Conservation (phyloP, 1,140 invertebrate genomes). For the Manduca sexta region DNA sequence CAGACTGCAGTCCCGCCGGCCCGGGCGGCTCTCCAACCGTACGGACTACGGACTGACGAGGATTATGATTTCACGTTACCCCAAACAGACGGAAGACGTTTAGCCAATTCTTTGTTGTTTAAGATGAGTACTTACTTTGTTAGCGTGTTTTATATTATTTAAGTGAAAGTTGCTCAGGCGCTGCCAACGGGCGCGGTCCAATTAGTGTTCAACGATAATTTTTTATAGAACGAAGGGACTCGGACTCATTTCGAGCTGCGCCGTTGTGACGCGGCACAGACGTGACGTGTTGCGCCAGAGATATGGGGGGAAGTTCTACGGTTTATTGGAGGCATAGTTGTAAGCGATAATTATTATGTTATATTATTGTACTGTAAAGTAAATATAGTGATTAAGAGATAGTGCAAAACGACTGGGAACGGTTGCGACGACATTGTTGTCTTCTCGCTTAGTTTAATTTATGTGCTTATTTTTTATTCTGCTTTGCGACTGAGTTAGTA, state of each 20-base stretch:
- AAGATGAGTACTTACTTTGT: conserved; percentile 66
- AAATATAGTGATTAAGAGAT: conserved; percentile 57
- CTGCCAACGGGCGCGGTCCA: conserved; percentile 59
- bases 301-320: conserved; percentile 34
- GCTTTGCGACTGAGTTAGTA: neutral
- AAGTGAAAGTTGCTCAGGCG: conserved; percentile 71
- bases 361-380: conserved; percentile 63
- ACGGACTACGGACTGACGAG: conserved; percentile 4
- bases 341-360: conserved; percentile 62
- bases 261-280: conserved; percentile 30
- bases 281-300: conserved; percentile 25
- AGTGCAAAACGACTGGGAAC: conserved; percentile 70
- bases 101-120: conserved; percentile 66
- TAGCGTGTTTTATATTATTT: conserved; percentile 66
- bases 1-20: conserved; percentile 39
- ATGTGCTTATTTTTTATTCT: conserved; percentile 11
- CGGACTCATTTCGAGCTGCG: conserved; percentile 15
- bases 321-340: conserved; percentile 53
- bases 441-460: conserved; percentile 3
- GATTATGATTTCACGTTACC: conserved; percentile 35
- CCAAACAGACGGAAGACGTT: conserved; percentile 45
- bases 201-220: conserved; percentile 58
- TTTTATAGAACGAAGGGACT: conserved; percentile 43
- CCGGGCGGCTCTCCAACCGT: conserved; percentile 9
- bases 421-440: conserved; percentile 35